phyloP scores from a whole-genome alignment of 2,888 invertebrate species.

The Drosophila mercatorum region DNA sequence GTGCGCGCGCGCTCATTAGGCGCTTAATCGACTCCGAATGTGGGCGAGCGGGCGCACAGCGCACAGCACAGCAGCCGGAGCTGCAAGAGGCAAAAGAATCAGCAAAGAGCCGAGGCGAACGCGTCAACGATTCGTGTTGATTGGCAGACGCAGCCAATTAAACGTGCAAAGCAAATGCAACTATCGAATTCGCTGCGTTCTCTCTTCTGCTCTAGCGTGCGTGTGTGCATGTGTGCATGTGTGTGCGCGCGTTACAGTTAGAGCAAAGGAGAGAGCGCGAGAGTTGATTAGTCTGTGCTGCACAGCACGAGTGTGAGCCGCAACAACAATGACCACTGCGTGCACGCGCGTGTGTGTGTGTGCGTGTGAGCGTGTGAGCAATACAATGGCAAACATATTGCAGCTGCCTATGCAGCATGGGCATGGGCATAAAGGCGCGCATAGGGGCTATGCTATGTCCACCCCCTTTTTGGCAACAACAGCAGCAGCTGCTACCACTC shows the following conservation, averaged over 20 bases:
- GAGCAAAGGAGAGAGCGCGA: slow-evolving; percentile 1
- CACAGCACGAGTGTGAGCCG: slow-evolving; percentile 11
- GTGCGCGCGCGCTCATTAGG: slow-evolving; percentile 63
- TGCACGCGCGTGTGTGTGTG: slow-evolving; percentile 1
- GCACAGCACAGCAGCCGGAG: slow-evolving; percentile 13
- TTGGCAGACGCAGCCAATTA: slow-evolving; percentile 65
- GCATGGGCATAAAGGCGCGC: slow-evolving; percentile 12
- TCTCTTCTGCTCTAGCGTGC: background rate
- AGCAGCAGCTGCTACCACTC: slow-evolving; percentile 29
- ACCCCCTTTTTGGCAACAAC: slow-evolving; percentile 27
- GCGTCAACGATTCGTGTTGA: slow-evolving; percentile 55
- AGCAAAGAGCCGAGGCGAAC: slow-evolving; percentile 20
- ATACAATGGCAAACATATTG: slow-evolving; percentile 46
- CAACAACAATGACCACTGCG: slow-evolving; percentile 13
- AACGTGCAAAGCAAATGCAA: slow-evolving; percentile 34
- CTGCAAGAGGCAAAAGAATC: background rate
- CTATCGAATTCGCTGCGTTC: slow-evolving; percentile 16
- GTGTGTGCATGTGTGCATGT: background rate
- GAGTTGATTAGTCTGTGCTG: slow-evolving; percentile 23
- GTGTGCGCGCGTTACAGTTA: background rate
- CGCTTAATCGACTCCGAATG: slow-evolving; percentile 62
- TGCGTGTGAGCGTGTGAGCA: slow-evolving; percentile 21
- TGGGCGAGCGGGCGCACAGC: slow-evolving; percentile 7
- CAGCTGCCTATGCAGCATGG: slow-evolving; percentile 41
- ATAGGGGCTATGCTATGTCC: slow-evolving; percentile 17